A percentile compares a stretch with the other conserved stretches of the same genome.
These are phyloP conservation scores for Smutsia gigantea DNA, from an alignment of 2,797 vertebrate species.

Conservation along the genomic window DNA sequence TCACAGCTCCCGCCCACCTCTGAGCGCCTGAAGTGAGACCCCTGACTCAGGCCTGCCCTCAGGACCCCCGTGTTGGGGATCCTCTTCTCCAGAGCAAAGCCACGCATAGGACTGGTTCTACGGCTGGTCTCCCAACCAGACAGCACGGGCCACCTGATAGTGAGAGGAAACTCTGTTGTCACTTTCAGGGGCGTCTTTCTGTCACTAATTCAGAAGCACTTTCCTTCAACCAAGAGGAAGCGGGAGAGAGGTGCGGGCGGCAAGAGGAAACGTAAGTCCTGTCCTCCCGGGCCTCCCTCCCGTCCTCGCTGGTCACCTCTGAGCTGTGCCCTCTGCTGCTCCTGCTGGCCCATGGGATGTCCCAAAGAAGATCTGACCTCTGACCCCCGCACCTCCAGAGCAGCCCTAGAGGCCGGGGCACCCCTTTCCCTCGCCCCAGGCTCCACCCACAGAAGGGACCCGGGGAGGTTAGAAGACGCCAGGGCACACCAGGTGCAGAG, in stretches of 20 bases:
- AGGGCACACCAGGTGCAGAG: neutral
- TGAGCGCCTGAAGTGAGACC: neutral
- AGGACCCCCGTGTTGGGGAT: no score
- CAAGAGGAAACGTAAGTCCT: constrained; percentile 95
- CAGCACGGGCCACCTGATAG: neutral
- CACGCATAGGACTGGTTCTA: neutral
- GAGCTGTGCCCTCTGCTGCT: neutral
- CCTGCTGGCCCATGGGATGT: no score
- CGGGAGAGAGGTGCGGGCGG: constrained; percentile 92
- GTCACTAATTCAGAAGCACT: constrained; percentile 97
- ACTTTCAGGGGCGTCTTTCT: constrained; percentile 95
- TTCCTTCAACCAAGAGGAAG: constrained; percentile 96
- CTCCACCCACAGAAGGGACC: no score
- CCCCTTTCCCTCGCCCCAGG: neutral
- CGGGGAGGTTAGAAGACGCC: no score
- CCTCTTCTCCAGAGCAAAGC: neutral
- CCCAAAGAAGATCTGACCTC: neutral
- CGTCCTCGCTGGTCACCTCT: neutral
- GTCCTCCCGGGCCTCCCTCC: neutral
- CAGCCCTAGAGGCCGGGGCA: neutral
- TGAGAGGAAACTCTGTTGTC: constrained; percentile 81
- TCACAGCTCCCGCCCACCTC: neutral
- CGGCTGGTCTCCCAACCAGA: neutral
- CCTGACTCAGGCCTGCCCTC: neutral
- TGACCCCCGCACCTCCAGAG: fast-evolving